Evolutionary conservation across 1,140 invertebrate species (phyloP).

Genomic region (Macrobrachium rosenbergii): DNA sequence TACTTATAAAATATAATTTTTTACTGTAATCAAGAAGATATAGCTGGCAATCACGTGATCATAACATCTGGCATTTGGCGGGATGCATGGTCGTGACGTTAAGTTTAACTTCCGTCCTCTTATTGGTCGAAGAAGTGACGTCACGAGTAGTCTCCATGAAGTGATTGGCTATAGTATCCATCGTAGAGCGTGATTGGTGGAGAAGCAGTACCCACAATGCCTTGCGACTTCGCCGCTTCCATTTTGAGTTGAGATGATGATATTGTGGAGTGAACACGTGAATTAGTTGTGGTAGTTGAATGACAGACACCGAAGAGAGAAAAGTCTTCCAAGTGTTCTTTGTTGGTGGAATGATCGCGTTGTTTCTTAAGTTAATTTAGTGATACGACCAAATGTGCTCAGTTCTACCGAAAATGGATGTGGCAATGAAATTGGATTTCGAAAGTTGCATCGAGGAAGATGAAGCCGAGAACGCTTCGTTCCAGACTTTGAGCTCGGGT

Average conservation of each 20-base stretch:
- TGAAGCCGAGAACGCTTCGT: conserved; percentile 46
- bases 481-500: conserved; percentile 55
- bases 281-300: conserved; percentile 32
- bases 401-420: conserved; percentile 47
- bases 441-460: conserved; percentile 46
- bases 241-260: conserved; percentile 61
- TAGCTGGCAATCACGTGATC: conserved; percentile 18
- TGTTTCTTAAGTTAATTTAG: too few relatives aligned
- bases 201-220: conserved; percentile 43
- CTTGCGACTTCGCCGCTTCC: conserved; percentile 51
- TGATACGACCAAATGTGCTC: neutral
- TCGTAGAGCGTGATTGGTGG: conserved; percentile 35
- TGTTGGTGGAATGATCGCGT: too few relatives aligned
- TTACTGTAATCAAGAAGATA: conserved; percentile 8
- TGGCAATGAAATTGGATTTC: conserved; percentile 56
- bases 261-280: conserved; percentile 37
- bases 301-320: neutral
- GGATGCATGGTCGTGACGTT: conserved; percentile 20
- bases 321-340: too few relatives aligned
- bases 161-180: conserved; percentile 36
- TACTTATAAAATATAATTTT: conserved; percentile 1
- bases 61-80: conserved; percentile 60
- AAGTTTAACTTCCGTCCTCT: too few relatives aligned
- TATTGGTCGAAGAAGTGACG: conserved; percentile 22
- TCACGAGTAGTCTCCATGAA: conserved; percentile 17